These are phyloP conservation scores for Neocrepidodera transversa DNA, from an alignment of 2,888 invertebrate genomes.

Conservation along the genomic window DNA sequence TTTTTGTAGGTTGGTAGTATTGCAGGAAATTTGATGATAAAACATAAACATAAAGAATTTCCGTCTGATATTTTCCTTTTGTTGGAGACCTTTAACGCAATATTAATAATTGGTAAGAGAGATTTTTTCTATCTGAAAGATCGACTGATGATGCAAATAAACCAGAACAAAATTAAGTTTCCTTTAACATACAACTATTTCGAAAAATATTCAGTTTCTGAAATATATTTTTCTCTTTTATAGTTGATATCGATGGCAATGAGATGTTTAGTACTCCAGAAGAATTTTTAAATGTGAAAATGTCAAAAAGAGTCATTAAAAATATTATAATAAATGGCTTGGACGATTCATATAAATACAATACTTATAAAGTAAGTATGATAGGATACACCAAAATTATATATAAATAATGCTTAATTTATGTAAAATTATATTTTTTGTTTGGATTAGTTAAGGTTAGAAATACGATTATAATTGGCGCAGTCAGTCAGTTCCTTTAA, in stretches of 20 bases:
- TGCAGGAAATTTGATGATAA: conserved; percentile 76
- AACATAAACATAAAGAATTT: conserved; percentile 72
- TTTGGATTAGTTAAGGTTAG: too few relatives aligned
- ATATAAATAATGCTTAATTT: too few relatives aligned
- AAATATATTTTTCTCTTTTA: conserved; percentile 25
- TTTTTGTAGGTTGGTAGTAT: conserved; percentile 64
- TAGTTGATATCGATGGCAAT: conserved; percentile 45
- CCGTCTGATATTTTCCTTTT: conserved; percentile 76
- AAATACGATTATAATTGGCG: too few relatives aligned
- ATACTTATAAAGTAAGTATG: conserved; percentile 52
- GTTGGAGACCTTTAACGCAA: conserved; percentile 68
- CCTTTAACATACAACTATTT: too few relatives aligned
- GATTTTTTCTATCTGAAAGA: too few relatives aligned
- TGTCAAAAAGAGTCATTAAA: conserved; percentile 62
- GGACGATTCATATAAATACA: conserved; percentile 53
- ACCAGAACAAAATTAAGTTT: too few relatives aligned
- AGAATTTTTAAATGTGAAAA: conserved; percentile 60
- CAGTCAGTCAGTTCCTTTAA: too few relatives aligned
- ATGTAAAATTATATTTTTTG: too few relatives aligned
- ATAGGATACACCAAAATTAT: too few relatives aligned
- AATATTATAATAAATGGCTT: conserved; percentile 62
- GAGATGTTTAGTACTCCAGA: conserved; percentile 41
- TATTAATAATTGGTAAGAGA: too few relatives aligned
- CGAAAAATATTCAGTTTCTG: too few relatives aligned
- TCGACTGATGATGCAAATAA: too few relatives aligned